Evolutionary conservation across 2,888 invertebrate species (phyloP).

Genomic region (Xiphydria camelus): DNA sequence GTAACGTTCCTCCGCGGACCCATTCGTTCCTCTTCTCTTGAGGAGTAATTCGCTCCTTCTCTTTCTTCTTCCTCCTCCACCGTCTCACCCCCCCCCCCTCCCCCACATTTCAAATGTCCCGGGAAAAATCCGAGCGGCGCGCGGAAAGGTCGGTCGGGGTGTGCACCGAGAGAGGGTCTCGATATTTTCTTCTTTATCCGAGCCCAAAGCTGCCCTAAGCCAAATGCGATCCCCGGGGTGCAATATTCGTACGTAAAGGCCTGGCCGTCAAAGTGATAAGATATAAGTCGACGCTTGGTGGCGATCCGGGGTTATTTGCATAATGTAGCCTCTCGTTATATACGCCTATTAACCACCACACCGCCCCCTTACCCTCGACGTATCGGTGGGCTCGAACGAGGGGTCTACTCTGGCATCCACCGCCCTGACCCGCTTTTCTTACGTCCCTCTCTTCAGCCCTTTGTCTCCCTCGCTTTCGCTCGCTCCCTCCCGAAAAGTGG

Average conservation of each 20-base stretch:
- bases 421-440: slow-evolving; percentile 10
- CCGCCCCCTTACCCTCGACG: slow-evolving; percentile 15
- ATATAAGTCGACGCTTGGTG: slow-evolving; percentile 42
- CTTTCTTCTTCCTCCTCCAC: too few species aligned
- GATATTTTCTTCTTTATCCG: too few species aligned
- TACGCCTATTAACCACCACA: slow-evolving; percentile 48
- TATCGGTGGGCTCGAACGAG: too few species aligned
- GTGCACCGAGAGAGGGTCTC: too few species aligned
- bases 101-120: too few species aligned
- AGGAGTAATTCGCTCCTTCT: too few species aligned
- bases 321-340: slow-evolving; percentile 52
- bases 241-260: slow-evolving; percentile 36
- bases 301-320: slow-evolving; percentile 47
- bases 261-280: slow-evolving; percentile 44
- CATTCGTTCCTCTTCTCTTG: too few species aligned
- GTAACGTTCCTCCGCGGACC: too few species aligned
- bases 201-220: slow-evolving; percentile 15
- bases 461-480: slow-evolving; percentile 11
- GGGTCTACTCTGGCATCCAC: too few species aligned
- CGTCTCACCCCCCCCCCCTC: too few species aligned
- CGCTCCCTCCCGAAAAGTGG: background rate
- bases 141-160: too few species aligned
- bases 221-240: slow-evolving; percentile 23
- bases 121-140: too few species aligned
- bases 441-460: slow-evolving; percentile 16